Evolutionary conservation across 2,113 vertebrate species (phyloP), one percentile per base, ranked within the genome.

Genomic region (Plecturocebus donacophilus): DNA sequence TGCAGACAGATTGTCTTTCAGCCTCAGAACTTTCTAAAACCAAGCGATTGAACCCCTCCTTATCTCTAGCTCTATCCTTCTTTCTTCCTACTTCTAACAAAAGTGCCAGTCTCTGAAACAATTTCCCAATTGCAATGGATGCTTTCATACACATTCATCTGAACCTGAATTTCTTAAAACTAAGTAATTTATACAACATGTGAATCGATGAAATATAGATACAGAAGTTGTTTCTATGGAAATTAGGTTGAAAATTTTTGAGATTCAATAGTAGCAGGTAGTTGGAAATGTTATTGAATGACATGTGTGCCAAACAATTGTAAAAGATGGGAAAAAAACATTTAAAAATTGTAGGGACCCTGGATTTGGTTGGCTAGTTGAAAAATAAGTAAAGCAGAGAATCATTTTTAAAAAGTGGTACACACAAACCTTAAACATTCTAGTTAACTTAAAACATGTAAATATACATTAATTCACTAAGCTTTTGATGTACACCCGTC

Each of bases 151-250:
- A 13, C 38, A 84, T 68, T 23, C 76, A 90, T 87, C 64, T 85
- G 77, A 93, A 88, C 30, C 47, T 94, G 70, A 96, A 80, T 90
- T 97, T 92, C 61, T 89, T 91, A 68, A 90, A 95, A 92, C 89
- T 84, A 86, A 83, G 38, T 42, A 52, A 91, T 82, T 80, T 75
- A 71, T 85, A 82, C 20, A 93, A 70, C n/a, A 84, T 75, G 85
- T 84, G 45, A 90, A 92, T 80, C 84, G 52, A 92, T 84, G 64
- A 89, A 92, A 79, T 75, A 70, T 23, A 54, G 91, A 68, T 80
- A 23, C 47, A 61, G 90, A 96, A 89, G 54, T 81, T 91, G 83
- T 90, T 95, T 96, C 70, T 68, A 91, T 93, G 87, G 38, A 38
- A 93, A 92, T 40, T 61, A 92, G 88, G 32, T n/a, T 75, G 73